Base-by-base conservation (phyloP, 2,888 invertebrate genomes). In the Hypercompe scribonia region DNA sequence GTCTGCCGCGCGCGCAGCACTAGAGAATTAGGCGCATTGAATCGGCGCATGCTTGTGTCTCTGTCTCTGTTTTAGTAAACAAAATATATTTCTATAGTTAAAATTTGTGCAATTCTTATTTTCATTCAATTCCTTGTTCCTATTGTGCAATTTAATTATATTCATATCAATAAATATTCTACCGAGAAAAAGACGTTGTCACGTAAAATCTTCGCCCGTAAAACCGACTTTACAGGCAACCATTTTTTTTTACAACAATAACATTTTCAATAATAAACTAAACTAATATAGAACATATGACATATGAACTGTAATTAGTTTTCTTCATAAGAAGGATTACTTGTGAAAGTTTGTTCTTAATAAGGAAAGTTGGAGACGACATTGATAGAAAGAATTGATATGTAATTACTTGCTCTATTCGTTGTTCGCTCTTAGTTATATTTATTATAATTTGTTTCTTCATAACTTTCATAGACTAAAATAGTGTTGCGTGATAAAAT, bases 251-350 rank as follows among this genome's bases (percentile, higher is more conserved):
- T 54, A 28, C 5, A 28, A 61, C 31, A 61, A 61, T 42, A 28
- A 2, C 33, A 34, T 36, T 18, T 42, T 46, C n/a, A 58, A 36
- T 63, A 70, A 70, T 31, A 58, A 71, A 74, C 67, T 31, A 50
- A 50, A 72, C 65, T 18, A 28, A 54, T 61, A 64, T 42, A 33
- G 58, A 50, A 65, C 68, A 39, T 42, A 21, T 39, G 36, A 33
- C 61, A 66, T 21, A 85, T 79, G 81, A 84, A 87, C 85, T 86
- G 78, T 83, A 86, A 88, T 87, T 86, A 86, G 80, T 80, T 84
- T 83, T 75, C 76, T 80, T 79, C 74, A 71, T 84, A 82, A 85
- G 88, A 89, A 85, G 87, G 88, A 90, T 88, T 81, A 84, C 86
- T 85, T 78, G 83, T 83, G 85, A 75, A 85, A 86, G 79, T 83